Conservation (phyloP, 2,113 vertebrate genomes). For the Eudyptes chrysolophus region DNA sequence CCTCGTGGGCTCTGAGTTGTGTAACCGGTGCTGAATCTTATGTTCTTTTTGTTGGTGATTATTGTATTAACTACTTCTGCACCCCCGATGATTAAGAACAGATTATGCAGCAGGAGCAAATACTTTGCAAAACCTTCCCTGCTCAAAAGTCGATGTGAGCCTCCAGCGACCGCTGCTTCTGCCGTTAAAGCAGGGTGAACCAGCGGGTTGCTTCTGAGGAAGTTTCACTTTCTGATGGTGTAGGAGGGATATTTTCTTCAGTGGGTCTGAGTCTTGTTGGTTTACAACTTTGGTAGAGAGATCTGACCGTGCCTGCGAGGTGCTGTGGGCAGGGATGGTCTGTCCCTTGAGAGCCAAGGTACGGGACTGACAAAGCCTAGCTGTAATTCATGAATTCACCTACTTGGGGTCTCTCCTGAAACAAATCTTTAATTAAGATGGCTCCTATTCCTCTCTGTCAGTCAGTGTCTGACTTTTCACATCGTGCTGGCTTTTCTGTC, state of each 20-base stretch:
- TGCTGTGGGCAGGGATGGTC: background rate
- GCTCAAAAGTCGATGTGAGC: background rate
- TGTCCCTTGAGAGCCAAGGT: background rate
- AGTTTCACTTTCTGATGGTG: background rate
- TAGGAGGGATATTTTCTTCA: background rate
- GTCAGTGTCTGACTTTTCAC: background rate
- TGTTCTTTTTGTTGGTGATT: background rate
- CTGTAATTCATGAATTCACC: background rate
- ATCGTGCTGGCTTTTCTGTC: background rate
- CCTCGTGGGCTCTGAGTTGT: background rate
- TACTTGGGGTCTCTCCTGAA: background rate
- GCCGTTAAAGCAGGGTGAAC: background rate
- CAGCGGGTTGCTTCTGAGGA: background rate
- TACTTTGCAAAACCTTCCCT: background rate
- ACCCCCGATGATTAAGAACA: background rate
- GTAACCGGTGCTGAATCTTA: background rate
- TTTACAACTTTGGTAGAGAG: background rate
- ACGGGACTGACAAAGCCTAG: background rate
- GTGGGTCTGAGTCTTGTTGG: background rate
- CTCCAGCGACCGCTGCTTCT: background rate
- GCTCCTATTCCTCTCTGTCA: background rate
- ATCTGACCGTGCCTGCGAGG: background rate
- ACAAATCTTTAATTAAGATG: background rate
- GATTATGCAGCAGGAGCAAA: background rate
- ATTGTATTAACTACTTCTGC: slow-evolving; percentile 36